Conservation (phyloP, 2,888 invertebrate genomes). For the Cataglyphis livida region DNA sequence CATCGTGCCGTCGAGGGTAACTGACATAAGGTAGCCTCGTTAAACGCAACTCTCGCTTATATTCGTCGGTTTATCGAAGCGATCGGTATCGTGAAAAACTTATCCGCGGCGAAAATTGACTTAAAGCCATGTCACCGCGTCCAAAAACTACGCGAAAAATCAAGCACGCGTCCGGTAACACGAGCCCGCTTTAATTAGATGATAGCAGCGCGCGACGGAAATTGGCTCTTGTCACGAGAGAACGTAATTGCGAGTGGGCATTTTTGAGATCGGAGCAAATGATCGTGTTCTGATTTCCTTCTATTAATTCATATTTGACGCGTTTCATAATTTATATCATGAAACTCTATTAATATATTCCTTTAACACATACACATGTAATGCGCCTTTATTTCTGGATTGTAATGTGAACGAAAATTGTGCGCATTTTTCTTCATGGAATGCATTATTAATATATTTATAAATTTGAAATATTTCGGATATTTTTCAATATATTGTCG, state of each 20-base stretch:
- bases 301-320: neutral
- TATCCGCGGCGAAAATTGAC: slow-evolving; percentile 56
- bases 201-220: slow-evolving; percentile 16
- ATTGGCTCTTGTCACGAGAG: slow-evolving; percentile 34
- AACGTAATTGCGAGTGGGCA: neutral
- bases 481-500: neutral
- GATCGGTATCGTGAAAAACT: slow-evolving; percentile 65
- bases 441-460: neutral
- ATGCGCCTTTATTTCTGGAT: neutral
- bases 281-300: slow-evolving; percentile 2
- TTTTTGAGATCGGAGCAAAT: slow-evolving; percentile 19
- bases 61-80: slow-evolving; percentile 61
- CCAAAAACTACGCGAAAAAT: slow-evolving; percentile 31
- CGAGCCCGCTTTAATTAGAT: slow-evolving; percentile 19
- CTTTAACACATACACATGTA: too few species aligned
- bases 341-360: neutral
- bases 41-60: slow-evolving; percentile 61
- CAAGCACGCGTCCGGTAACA: slow-evolving; percentile 13
- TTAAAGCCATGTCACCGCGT: slow-evolving; percentile 25
- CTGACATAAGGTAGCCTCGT: slow-evolving; percentile 77
- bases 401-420: neutral
- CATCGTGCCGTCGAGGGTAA: slow-evolving; percentile 69
- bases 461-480: neutral
- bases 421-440: neutral
- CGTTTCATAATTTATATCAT: neutral